phyloP scores from a whole-genome alignment of 2,888 invertebrate genomes.

The Cantharis nigra region DNA sequence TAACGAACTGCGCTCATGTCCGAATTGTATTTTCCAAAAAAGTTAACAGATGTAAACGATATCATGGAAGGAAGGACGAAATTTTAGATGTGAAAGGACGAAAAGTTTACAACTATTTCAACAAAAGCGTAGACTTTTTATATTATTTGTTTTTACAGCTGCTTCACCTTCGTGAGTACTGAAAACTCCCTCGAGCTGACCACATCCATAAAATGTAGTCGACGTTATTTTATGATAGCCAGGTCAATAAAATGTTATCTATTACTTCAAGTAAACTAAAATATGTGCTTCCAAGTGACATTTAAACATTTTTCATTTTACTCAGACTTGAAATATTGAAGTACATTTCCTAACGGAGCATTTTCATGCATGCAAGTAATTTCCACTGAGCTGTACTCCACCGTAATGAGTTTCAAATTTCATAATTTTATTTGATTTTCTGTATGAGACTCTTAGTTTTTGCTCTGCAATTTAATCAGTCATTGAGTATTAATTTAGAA shows the following conservation, averaged over 20 bases:
- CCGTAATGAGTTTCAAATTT: no score
- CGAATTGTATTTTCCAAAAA: background rate
- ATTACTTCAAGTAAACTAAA: background rate
- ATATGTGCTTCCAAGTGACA: background rate
- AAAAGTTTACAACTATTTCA: background rate
- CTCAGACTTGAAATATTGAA: no score
- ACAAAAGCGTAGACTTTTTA: background rate
- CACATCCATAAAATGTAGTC: constrained; percentile 3
- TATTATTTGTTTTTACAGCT: background rate
- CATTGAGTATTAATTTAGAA: no score
- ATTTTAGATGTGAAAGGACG: background rate
- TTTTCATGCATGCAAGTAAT: background rate
- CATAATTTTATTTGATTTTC: no score
- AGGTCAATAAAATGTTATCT: background rate
- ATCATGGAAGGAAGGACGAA: background rate
- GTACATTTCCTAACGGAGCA: no score
- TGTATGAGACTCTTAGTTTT: no score
- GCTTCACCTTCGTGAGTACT: background rate
- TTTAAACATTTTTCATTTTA: background rate
- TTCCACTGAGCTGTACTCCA: no score
- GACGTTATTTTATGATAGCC: background rate
- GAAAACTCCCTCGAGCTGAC: constrained; percentile 5
- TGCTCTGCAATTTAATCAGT: no score
- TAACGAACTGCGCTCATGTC: background rate
- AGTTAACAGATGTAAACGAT: background rate